Conservation (phyloP, 2,888 invertebrate genomes). For the Luffia ferchaultella region DNA sequence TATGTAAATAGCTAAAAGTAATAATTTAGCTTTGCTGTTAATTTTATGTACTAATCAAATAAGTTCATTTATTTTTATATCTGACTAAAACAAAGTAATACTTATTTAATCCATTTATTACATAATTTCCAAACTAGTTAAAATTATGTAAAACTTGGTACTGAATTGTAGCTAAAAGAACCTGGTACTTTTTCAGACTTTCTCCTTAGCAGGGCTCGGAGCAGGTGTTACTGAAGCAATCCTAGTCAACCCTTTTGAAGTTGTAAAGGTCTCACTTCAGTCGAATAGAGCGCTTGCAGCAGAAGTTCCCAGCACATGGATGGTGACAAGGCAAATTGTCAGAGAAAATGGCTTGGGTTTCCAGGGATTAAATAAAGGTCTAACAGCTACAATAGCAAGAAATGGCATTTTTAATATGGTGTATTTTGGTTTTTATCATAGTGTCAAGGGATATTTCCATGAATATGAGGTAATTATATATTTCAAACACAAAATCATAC, state of each 20-base stretch:
- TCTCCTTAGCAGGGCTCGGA: slow-evolving; percentile 85
- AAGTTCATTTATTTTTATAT: no score
- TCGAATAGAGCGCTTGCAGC: slow-evolving; percentile 72
- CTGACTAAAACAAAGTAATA: no score
- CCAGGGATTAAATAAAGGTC: slow-evolving; percentile 84
- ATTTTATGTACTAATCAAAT: no score
- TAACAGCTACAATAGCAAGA: slow-evolving; percentile 87
- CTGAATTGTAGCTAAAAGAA: no score
- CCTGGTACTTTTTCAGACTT: slow-evolving; percentile 75
- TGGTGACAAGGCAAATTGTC: slow-evolving; percentile 82
- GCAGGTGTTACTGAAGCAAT: slow-evolving; percentile 93
- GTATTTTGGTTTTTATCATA: slow-evolving; percentile 96
- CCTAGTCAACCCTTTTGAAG: slow-evolving; percentile 94
- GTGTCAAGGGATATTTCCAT: slow-evolving; percentile 79
- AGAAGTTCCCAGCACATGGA: slow-evolving; percentile 78
- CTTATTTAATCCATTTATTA: no score
- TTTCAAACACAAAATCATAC: slow-evolving; percentile 1
- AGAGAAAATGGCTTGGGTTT: slow-evolving; percentile 79
- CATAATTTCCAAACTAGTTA: no score
- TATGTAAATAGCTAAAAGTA: no score
- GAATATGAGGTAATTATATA: slow-evolving; percentile 69
- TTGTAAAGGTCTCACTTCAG: slow-evolving; percentile 91
- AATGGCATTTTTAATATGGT: slow-evolving; percentile 94
- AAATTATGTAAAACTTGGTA: no score
- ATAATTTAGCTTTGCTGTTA: no score